A percentile compares a stretch with the other conserved stretches of the same genome.
phyloP scores from a whole-genome alignment of 2,797 vertebrate species.

The Microcaecilia unicolor region DNA sequence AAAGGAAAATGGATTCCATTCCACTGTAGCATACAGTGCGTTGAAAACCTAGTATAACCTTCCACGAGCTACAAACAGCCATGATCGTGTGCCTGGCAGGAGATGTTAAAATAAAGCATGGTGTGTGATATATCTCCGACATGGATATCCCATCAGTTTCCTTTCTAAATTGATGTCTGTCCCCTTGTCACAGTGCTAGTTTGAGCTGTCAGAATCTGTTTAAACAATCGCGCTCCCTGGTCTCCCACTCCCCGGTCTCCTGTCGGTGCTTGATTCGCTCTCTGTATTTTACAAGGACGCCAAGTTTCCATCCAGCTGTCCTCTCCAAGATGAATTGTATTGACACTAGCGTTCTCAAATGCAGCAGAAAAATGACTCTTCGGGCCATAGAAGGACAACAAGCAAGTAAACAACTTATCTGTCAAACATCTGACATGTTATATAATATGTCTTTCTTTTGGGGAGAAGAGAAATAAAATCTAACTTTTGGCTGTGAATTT shows the following conservation, averaged over 20 bases:
- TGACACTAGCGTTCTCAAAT: background rate
- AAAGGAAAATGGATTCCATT: too few relatives aligned
- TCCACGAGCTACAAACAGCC: too few relatives aligned
- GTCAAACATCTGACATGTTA: background rate
- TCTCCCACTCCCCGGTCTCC: background rate
- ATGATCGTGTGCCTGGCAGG: too few relatives aligned
- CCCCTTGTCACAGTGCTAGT: background rate
- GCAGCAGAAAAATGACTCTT: background rate
- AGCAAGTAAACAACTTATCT: background rate
- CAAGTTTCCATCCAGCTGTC: background rate
- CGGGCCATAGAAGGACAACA: background rate
- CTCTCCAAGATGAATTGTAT: background rate
- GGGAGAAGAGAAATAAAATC: too few relatives aligned
- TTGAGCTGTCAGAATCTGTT: background rate
- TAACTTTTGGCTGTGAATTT: too few relatives aligned
- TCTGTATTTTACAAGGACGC: background rate
- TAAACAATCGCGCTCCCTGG: background rate
- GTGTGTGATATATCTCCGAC: background rate
- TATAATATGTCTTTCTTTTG: background rate
- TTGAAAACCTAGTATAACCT: too few relatives aligned
- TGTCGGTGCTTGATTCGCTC: background rate
- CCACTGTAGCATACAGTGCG: too few relatives aligned
- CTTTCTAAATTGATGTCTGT: background rate
- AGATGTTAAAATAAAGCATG: too few relatives aligned
- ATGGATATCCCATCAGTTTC: background rate